phyloP scores from a whole-genome alignment of 2,113 vertebrate species.

The Onychorhynchus coronatus region DNA sequence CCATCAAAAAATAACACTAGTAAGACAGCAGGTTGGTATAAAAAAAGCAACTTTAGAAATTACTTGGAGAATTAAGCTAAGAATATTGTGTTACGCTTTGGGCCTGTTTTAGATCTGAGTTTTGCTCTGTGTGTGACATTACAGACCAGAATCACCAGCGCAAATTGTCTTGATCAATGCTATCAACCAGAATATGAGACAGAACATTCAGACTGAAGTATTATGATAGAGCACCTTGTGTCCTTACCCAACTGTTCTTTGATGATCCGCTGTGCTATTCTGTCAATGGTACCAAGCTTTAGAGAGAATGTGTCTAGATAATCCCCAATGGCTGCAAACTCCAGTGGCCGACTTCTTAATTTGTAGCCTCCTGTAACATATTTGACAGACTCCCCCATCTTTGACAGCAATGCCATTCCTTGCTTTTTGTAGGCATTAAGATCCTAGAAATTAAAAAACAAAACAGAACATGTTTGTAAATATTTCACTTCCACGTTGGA shows the following conservation, averaged over 20 bases:
- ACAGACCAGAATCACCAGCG: background rate
- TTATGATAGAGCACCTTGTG: background rate
- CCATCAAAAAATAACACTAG: background rate
- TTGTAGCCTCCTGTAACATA: conserved; percentile 93
- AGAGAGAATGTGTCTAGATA: conserved; percentile 92
- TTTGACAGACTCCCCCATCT: conserved; percentile 94
- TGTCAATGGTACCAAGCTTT: conserved; percentile 95
- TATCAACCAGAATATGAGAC: background rate
- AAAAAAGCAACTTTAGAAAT: background rate
- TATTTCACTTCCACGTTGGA: background rate
- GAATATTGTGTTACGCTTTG: background rate
- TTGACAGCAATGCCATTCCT: conserved; percentile 88
- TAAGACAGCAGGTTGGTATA: background rate
- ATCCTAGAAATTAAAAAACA: conserved; percentile 75
- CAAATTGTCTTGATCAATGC: background rate
- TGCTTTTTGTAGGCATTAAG: conserved; percentile 92
- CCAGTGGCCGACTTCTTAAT: conserved; percentile 85
- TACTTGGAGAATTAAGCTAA: background rate
- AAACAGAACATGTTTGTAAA: background rate
- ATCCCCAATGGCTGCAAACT: conserved; percentile 90
- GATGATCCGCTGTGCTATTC: conserved; percentile 95
- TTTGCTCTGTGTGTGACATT: background rate
- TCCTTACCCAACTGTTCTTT: conserved; percentile 91
- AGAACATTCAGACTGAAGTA: background rate
- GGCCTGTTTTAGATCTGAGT: background rate